Evolutionary conservation across 2,797 vertebrate genomes (phyloP).

Genomic region (Clarias pachynema): DNA sequence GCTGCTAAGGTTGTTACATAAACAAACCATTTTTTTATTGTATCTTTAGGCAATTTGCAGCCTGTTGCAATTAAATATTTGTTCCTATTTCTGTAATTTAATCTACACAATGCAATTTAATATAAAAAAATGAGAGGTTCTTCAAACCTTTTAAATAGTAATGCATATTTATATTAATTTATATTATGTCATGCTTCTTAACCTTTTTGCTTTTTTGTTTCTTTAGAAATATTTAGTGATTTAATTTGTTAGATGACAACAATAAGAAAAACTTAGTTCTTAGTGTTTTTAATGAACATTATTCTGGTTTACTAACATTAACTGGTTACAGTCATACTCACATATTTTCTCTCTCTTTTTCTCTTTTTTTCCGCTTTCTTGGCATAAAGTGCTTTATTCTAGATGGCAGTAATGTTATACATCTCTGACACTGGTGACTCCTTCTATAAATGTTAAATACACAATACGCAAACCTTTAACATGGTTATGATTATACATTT

Average conservation of each 20-base stretch:
- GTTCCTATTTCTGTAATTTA: too few species aligned
- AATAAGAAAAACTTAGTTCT: neutral
- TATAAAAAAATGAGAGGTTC: too few species aligned
- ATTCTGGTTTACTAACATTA: neutral
- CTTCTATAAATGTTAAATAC: neutral
- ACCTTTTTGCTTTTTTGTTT: neutral
- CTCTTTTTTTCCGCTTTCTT: neutral
- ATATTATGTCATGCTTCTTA: neutral
- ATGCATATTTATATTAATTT: too few species aligned
- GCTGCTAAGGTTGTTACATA: too few species aligned
- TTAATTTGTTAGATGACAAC: neutral
- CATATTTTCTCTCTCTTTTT: neutral
- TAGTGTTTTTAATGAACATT: neutral
- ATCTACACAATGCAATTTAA: too few species aligned
- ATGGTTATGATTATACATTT: neutral
- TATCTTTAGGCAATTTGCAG: too few species aligned
- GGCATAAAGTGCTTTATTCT: neutral
- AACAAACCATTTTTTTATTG: too few species aligned
- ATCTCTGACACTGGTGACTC: neutral
- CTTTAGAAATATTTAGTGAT: neutral
- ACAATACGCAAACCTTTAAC: neutral
- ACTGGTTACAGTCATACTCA: neutral
- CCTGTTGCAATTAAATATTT: too few species aligned
- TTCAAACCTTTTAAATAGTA: too few species aligned
- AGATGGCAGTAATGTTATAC: neutral